Base-by-base conservation (phyloP, 2,797 vertebrate genomes). In the Trichosurus vulpecula region DNA sequence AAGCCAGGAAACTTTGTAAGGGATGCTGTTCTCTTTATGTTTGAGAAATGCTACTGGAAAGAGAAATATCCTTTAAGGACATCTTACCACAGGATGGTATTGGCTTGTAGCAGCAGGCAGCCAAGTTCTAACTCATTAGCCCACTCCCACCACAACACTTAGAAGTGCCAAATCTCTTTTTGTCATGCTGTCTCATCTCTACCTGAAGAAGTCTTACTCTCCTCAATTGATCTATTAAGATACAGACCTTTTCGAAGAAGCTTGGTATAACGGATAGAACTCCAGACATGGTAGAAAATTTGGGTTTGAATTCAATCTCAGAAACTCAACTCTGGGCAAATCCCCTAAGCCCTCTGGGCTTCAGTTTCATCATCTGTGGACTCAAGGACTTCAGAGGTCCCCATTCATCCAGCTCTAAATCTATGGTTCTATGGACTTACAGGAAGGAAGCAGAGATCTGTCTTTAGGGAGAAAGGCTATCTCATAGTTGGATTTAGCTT, bases 121-220 rank as follows among this genome's bases (percentile, higher is more conserved):
- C 13, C 0, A 12, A 53, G 35, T 92, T 51, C 30, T 52, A 1
- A 12, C 56, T 90, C n/a, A 25, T 58, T 47, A 29, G 22, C 6
- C 14, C 13, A n/a, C 1, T 29, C 13, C 2, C 11, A 22, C 0
- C 2, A 3, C 0, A 4, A 5, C 11, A 53, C 4, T 51, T 16
- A 56, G 52, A 30, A 29, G 61, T n/a, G 19, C 14, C 6, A 4
- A 41, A 51, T 16, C 19, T 22, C 61, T n/a, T 66, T 19, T 41
- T 81, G n/a, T 41, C 35, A n/a, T 81, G 0, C 81, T 81, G 2
- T 47, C 74, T 87, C 41, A 27, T 87, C 3, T 81, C 19, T 41
- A 47, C n/a, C n/a, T 47, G 74, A 87, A 19, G 2, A 87, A 27
- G 41, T 0, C 22, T 87, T 27, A 87, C 22, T 47, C 9, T 87